phyloP scores from a whole-genome alignment of 2,888 invertebrate species.

The Phorcus lineatus region DNA sequence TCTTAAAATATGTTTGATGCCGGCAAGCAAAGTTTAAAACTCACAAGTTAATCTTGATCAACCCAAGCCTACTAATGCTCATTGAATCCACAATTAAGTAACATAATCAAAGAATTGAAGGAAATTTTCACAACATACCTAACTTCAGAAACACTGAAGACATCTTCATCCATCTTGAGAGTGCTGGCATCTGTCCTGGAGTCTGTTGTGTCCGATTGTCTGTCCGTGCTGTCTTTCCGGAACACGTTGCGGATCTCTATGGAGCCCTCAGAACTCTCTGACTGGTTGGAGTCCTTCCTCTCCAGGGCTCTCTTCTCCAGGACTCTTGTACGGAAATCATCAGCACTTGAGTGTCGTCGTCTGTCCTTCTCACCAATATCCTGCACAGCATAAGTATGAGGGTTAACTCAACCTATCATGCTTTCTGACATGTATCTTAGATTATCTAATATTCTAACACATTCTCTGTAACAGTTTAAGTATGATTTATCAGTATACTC shows the following conservation, averaged over 20 bases:
- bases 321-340: conserved; percentile 64
- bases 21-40: too few species aligned
- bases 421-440: too few species aligned
- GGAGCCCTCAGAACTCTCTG: conserved; percentile 69
- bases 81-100: neutral
- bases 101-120: neutral
- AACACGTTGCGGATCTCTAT: conserved; percentile 59
- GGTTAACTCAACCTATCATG: too few species aligned
- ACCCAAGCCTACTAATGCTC: too few species aligned
- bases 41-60: too few species aligned
- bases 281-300: conserved; percentile 70
- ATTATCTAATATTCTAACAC: too few species aligned
- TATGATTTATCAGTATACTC: too few species aligned
- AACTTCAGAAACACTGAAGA: conserved; percentile 44
- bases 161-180: conserved; percentile 61
- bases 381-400: conserved; percentile 8
- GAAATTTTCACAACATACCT: too few species aligned
- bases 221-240: conserved; percentile 47
- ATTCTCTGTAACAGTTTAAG: too few species aligned
- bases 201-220: conserved; percentile 46
- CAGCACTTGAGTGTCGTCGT: conserved; percentile 68
- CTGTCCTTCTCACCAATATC: conserved; percentile 41
- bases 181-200: conserved; percentile 36
- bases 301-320: conserved; percentile 64
- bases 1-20: too few species aligned